A percentile compares a stretch with the other conserved stretches of the same genome.
Evolutionary conservation across 2,888 invertebrate species (phyloP).

Genomic region (Carcina quercana): DNA sequence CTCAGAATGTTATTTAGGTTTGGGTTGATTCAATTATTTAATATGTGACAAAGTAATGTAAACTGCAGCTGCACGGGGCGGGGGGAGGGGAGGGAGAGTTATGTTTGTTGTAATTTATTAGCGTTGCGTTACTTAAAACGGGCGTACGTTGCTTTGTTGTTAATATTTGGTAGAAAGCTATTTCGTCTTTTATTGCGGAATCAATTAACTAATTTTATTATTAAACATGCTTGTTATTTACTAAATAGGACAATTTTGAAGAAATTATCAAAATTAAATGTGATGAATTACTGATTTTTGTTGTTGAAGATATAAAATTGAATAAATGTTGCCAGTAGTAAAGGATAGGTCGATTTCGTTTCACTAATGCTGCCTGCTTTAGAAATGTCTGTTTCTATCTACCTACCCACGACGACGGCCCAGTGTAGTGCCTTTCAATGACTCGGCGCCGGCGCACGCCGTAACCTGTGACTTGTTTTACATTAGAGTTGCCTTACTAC

Average conservation of each 20-base stretch:
- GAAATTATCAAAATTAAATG: neutral
- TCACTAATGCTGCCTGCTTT: neutral
- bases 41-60: too few species aligned
- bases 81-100: too few species aligned
- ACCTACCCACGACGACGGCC: constrained; percentile 3
- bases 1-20: neutral
- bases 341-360: too few species aligned
- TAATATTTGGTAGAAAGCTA: neutral
- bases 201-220: neutral
- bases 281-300: neutral
- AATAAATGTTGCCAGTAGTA: too few species aligned
- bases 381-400: neutral
- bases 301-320: too few species aligned
- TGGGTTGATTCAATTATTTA: neutral
- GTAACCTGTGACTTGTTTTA: constrained; percentile 14
- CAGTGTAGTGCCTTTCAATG: constrained; percentile 21
- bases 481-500: constrained; percentile 33
- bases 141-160: neutral
- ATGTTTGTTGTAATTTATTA: too few species aligned
- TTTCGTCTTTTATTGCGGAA: neutral
- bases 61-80: too few species aligned
- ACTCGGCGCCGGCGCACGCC: constrained; percentile 10
- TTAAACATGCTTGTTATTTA: neutral
- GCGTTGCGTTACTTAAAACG: neutral
- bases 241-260: neutral